A percentile compares a stretch with the other conserved stretches of the same genome.
phyloP scores from a whole-genome alignment of 2,888 invertebrate genomes.

The Nomada ferruginata region DNA sequence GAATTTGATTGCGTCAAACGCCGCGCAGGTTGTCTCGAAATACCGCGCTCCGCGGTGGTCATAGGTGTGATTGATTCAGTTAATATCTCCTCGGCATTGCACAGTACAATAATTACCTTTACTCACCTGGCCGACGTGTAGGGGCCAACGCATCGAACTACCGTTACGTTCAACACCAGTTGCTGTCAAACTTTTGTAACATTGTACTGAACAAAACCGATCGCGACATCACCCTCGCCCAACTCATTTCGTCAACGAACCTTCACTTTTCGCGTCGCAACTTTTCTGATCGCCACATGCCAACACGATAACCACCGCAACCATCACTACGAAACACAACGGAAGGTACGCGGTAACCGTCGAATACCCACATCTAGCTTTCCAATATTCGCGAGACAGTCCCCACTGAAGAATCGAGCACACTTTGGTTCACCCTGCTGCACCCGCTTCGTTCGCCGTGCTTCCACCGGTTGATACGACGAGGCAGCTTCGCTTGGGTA shows the following conservation, averaged over 20 bases:
- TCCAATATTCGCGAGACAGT: too few species aligned
- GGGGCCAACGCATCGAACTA: too few species aligned
- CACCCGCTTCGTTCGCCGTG: not conserved
- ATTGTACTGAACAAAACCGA: not conserved
- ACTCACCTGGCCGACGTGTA: too few species aligned
- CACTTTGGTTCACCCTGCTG: not conserved
- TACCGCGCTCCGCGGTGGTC: not conserved
- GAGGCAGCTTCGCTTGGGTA: conserved; percentile 36
- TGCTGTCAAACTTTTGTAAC: not conserved
- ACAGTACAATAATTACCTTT: too few species aligned
- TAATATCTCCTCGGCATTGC: too few species aligned
- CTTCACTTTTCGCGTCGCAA: not conserved
- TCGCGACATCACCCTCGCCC: not conserved
- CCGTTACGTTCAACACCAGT: not conserved
- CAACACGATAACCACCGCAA: too few species aligned
- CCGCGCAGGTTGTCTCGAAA: not conserved
- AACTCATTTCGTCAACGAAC: not conserved
- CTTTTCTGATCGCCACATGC: too few species aligned
- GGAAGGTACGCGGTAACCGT: not conserved
- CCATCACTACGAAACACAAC: not conserved
- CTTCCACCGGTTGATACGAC: not conserved
- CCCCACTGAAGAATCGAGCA: not conserved
- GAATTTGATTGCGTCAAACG: too few species aligned
- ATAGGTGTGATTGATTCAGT: too few species aligned
- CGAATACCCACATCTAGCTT: not conserved